Evolutionary conservation across 2,888 invertebrate species (phyloP), one percentile per base, ranked within the genome.

Genomic region (Caenorhabditis zanzibari): DNA sequence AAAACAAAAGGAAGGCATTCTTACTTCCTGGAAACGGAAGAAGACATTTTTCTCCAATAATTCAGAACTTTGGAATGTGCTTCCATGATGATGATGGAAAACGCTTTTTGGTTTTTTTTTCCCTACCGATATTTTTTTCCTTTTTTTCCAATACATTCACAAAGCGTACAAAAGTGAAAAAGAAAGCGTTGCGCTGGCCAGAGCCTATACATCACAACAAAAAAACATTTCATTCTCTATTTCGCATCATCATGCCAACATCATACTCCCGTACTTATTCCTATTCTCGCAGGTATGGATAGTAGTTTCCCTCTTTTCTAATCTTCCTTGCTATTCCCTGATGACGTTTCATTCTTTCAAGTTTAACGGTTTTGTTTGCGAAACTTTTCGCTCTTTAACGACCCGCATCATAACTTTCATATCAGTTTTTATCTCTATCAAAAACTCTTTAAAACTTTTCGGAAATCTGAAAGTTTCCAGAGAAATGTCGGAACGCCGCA

Each of bases 401-500:
- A 56, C 32, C 58, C 47, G n/a, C 19, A 58, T 61, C 49, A 61
- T 76, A 49, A 76, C 66, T 76, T 59, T 76, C 16, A 59, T 58
- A 52, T 59, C 58, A 64, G 19, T 49, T 75, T 75, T 75, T 59
- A 49, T 26, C 22, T 61, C 35, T 54, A 52, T 68, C 38, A 24
- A 52, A 41, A 54, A 54, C 2, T 14, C 12, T 24, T 28, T 68
- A 38, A 52, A 68, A 68, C 28, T 12, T 1, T 41, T 2, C 6
- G 38, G 32, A 38, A 38, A 14, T 54, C 32, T 10, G 6, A 49
- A 66, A 10, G 7, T 82, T 73, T n/a, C 0, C 83, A 82, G 83
- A 73, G 79, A 83, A 64, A 87, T 87, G 81, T 82, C 84, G 69
- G 91, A 91, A 83, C 88, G 90, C 66, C 87, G 87, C 52, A 92